Conservation (phyloP, 2,888 invertebrate genomes). For the Sinopyrophorus schimmeli region DNA sequence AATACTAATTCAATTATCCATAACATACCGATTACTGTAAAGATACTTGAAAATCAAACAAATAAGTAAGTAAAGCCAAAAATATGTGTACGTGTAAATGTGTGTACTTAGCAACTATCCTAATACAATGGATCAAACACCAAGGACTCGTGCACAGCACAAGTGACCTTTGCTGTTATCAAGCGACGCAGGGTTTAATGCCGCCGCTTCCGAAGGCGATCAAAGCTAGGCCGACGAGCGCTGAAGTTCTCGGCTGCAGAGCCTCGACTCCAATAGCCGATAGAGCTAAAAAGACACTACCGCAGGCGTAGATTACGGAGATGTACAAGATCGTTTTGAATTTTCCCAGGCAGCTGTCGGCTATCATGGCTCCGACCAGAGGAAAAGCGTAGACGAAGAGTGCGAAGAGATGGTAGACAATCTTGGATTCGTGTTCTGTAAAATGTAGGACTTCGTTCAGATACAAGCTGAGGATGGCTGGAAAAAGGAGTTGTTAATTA, state of each 20-base stretch:
- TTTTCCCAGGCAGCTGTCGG: slow-evolving; percentile 90
- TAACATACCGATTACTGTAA: too few relatives aligned
- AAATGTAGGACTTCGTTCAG: slow-evolving; percentile 77
- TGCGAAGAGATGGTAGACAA: slow-evolving; percentile 86
- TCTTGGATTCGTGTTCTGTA: slow-evolving; percentile 73
- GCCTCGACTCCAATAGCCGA: slow-evolving; percentile 65
- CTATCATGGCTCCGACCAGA: slow-evolving; percentile 86
- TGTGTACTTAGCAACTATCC: too few relatives aligned
- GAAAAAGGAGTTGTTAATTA: too few relatives aligned
- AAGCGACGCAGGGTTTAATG: slow-evolving; percentile 94
- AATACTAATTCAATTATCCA: too few relatives aligned
- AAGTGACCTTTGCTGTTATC: too few relatives aligned
- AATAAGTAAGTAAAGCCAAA: too few relatives aligned
- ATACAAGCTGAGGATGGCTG: slow-evolving; percentile 90
- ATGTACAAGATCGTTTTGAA: slow-evolving; percentile 88
- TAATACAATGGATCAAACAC: too few relatives aligned
- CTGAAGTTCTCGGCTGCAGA: slow-evolving; percentile 58
- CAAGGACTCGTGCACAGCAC: too few relatives aligned
- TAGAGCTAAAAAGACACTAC: slow-evolving; percentile 75
- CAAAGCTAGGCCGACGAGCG: slow-evolving; percentile 66
- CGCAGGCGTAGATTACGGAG: slow-evolving; percentile 82
- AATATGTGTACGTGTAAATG: too few relatives aligned
- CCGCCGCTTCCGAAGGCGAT: slow-evolving; percentile 93
- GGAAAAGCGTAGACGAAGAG: slow-evolving; percentile 91
- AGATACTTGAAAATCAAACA: too few relatives aligned